phyloP scores from a whole-genome alignment of 1,140 invertebrate species.

The Cydia splendana region DNA sequence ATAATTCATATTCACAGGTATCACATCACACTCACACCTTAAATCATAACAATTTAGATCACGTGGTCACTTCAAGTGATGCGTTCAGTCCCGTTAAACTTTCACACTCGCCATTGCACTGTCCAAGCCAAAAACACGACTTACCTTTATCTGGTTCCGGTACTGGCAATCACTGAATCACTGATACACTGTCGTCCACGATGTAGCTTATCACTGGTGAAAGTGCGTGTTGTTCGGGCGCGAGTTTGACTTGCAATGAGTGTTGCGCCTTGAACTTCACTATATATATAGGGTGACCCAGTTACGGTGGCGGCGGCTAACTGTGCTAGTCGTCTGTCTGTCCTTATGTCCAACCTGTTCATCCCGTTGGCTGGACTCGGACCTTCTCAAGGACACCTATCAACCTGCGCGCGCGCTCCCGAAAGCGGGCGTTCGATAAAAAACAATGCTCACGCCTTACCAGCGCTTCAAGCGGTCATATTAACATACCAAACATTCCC shows the following conservation, averaged over 20 bases:
- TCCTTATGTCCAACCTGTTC: conserved; percentile 64
- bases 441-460: conserved; percentile 18
- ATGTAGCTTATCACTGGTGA: conserved; percentile 69
- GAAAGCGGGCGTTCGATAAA: conserved; percentile 16
- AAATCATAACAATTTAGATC: conserved; percentile 27
- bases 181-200: conserved; percentile 70
- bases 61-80: conserved; percentile 36
- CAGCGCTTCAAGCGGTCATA: not conserved
- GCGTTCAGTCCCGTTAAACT: conserved; percentile 43
- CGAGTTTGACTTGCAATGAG: conserved; percentile 75
- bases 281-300: conserved; percentile 78
- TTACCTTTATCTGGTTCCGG: conserved; percentile 67
- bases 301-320: conserved; percentile 64
- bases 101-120: conserved; percentile 48
- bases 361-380: conserved; percentile 61
- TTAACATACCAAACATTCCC: conserved; percentile 14
- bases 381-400: conserved; percentile 66
- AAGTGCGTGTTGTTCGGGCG: conserved; percentile 73
- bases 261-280: conserved; percentile 76
- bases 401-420: conserved; percentile 35
- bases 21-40: conserved; percentile 10
- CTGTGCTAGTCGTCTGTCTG: conserved; percentile 67
- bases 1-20: not conserved
- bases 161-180: conserved; percentile 67
- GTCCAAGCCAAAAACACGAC: conserved; percentile 46